Evolutionary conservation across 2,888 invertebrate genomes (phyloP), one percentile per base, ranked within the genome.

Genomic region (Tortricodes alternella): DNA sequence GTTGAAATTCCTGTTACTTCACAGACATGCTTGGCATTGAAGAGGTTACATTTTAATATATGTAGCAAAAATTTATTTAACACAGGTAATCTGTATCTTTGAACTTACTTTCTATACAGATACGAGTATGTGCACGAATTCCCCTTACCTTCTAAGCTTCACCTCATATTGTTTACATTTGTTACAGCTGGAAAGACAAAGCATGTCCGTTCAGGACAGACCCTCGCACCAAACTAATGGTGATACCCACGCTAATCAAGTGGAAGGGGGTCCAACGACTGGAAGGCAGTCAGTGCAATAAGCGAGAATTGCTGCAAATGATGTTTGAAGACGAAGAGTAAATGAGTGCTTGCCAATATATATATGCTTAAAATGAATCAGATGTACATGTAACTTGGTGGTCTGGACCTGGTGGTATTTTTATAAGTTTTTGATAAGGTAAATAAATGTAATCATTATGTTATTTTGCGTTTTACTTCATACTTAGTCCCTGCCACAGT

Each of bases 161-260:
- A 27, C 27, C 11, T 27, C 11, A 39, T 11, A 7, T 2, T 21
- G 7, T 8, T 11, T 23, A 6, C 0, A 62, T 65, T 63, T 62
- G 64, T 83, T 92, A 27, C 74, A 96, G 96, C 62, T 98, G 98
- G 97, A 97, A 95, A 82, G 94, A 97, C 79, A 92, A 91, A 49
- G 93, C 94, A 9, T 96, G 96, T 75, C 94, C 95, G 1, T 98
- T 97, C 82, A 92, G 97, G 55, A 96, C 94, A 51, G 95, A 97
- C 74, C 74, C 91, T 29, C 92, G 93, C 38, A 93, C 95, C 0
- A 93, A 92, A 64, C 83, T 98, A 50, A 93, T 95, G 76, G 94
- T 95, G 46, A 92, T 98, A 37, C 98, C 98, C 1, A 97, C 98
- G 0, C 78, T 98, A 11, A 80, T 96, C 34, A 92, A 92, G 68